Evolutionary conservation across 2,113 vertebrate genomes (phyloP).

Genomic region (Eclectus roratus): DNA sequence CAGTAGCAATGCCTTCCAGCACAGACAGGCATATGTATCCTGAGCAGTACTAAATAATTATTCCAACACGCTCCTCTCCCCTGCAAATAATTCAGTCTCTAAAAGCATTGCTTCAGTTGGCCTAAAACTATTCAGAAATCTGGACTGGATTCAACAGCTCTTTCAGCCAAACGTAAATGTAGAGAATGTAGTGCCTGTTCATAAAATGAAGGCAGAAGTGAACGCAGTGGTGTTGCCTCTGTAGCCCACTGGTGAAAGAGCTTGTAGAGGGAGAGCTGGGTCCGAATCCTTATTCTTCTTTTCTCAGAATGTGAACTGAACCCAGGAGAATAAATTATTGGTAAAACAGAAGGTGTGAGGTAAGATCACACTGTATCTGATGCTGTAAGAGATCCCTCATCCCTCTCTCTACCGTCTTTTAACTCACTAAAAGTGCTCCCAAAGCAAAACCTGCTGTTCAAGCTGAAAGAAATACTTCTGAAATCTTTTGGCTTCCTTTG

Average conservation of each 20-base stretch:
- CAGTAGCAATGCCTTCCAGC: neutral
- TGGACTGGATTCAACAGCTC: conserved; percentile 24
- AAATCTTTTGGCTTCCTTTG: neutral
- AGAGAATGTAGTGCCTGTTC: neutral
- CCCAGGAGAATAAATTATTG: neutral
- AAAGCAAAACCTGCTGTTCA: neutral
- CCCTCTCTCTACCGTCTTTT: neutral
- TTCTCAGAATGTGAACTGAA: neutral
- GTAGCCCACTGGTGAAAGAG: neutral
- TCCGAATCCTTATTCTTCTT: neutral
- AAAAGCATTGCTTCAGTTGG: neutral
- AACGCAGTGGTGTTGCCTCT: neutral
- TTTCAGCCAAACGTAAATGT: neutral
- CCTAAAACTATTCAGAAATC: conserved; percentile 22
- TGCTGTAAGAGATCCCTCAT: neutral
- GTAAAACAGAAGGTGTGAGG: neutral
- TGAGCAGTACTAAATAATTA: conserved; percentile 10
- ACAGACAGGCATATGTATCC: neutral
- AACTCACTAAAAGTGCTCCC: neutral
- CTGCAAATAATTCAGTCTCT: neutral
- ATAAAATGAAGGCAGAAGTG: conserved; percentile 23
- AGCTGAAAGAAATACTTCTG: neutral
- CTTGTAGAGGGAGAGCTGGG: neutral
- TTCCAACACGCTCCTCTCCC: neutral
- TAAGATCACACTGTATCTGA: neutral